Conservation (phyloP, 2,113 vertebrate genomes). For the Pagrus major region DNA sequence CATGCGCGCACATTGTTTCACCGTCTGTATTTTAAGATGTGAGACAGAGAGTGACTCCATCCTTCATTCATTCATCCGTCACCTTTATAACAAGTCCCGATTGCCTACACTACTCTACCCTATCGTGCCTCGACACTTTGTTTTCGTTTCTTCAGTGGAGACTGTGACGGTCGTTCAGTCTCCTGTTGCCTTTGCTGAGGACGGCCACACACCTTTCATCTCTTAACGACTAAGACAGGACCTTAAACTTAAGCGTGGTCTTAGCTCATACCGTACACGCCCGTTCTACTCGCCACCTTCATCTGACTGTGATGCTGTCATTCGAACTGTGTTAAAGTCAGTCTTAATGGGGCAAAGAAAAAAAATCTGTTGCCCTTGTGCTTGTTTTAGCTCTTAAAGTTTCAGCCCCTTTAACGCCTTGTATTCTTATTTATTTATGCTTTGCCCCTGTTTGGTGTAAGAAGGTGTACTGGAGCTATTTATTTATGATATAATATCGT, state of each 20-base stretch:
- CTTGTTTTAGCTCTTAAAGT: constrained; percentile 49
- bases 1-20: constrained; percentile 6
- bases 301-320: constrained; percentile 61
- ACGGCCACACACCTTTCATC: constrained; percentile 61
- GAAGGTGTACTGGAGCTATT: constrained; percentile 62
- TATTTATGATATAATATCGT: constrained; percentile 64
- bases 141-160: constrained; percentile 54
- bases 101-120: constrained; percentile 73
- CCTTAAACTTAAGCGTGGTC: constrained; percentile 71
- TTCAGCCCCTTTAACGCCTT: constrained; percentile 36
- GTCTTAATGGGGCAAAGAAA: constrained; percentile 32
- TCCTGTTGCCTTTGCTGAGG: constrained; percentile 78
- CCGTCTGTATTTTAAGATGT: constrained; percentile 5
- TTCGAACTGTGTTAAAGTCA: constrained; percentile 38
- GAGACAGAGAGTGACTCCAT: constrained; percentile 24
- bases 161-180: constrained; percentile 20
- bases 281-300: constrained; percentile 26
- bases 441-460: constrained; percentile 50
- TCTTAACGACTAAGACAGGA: constrained; percentile 73
- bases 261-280: constrained; percentile 58
- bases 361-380: constrained; percentile 13
- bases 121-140: constrained; percentile 76
- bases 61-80: constrained; percentile 13
- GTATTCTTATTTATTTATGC: constrained; percentile 60
- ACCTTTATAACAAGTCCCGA: constrained; percentile 52